These are phyloP conservation scores for Manduca sexta DNA, from an alignment of 1,140 invertebrate species.

Conservation along the genomic window DNA sequence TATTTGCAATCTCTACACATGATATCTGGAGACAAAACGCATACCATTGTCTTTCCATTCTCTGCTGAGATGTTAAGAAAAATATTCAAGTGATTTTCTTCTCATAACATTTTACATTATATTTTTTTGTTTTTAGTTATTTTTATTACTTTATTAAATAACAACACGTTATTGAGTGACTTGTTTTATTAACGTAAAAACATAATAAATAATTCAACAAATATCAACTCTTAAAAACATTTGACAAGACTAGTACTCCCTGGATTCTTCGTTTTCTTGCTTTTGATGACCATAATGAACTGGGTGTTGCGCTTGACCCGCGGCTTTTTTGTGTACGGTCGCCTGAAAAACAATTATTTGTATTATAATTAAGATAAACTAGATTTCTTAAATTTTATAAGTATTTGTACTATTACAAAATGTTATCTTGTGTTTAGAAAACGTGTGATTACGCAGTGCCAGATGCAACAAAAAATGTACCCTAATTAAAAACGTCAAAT, in stretches of 20 bases:
- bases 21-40: slow-evolving; percentile 33
- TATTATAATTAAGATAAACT: not conserved
- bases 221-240: slow-evolving; percentile 23
- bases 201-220: slow-evolving; percentile 45
- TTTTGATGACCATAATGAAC: slow-evolving; percentile 42
- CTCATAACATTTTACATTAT: too few species aligned
- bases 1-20: slow-evolving; percentile 45
- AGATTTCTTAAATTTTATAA: too few species aligned
- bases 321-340: slow-evolving; percentile 56
- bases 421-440: too few species aligned
- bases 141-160: slow-evolving; percentile 5
- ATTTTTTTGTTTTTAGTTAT: slow-evolving; percentile 1
- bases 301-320: slow-evolving; percentile 35
- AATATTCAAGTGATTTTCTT: slow-evolving; percentile 23
- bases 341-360: slow-evolving; percentile 43
- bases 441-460: too few species aligned
- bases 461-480: too few species aligned
- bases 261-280: slow-evolving; percentile 44
- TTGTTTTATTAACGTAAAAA: slow-evolving; percentile 25
- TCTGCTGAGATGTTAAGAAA: slow-evolving; percentile 24
- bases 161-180: slow-evolving; percentile 2
- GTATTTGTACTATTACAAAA: too few species aligned
- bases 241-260: slow-evolving; percentile 57
- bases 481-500: too few species aligned
- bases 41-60: slow-evolving; percentile 47